Percentiles rank a stretch among this genome's conserved stretches.
These are phyloP conservation scores for Molanna angustata DNA, from an alignment of 2,888 invertebrate genomes.

Conservation along the genomic window DNA sequence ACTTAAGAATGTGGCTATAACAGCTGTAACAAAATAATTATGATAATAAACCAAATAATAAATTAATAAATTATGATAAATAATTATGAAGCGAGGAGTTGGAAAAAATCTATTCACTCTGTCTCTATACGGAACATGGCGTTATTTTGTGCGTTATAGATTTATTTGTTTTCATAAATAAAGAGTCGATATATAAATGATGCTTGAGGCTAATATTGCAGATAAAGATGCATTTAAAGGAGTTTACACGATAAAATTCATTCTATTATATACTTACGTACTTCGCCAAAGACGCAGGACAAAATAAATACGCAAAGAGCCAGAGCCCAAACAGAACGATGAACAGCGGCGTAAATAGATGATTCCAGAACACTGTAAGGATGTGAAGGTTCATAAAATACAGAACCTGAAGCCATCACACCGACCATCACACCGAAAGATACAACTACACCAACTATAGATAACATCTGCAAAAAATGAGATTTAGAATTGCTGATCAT, in stretches of 20 bases:
- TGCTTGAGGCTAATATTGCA: background rate
- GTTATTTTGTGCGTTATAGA: too few relatives aligned
- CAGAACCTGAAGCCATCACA: conserved; percentile 48
- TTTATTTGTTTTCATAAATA: background rate
- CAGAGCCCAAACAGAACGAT: conserved; percentile 55
- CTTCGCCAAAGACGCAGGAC: conserved; percentile 54
- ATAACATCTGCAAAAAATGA: conserved; percentile 47
- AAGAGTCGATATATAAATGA: background rate
- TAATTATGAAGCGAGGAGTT: too few relatives aligned
- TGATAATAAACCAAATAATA: too few relatives aligned
- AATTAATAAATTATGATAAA: too few relatives aligned
- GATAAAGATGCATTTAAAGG: background rate
- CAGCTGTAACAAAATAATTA: conserved; percentile 39
- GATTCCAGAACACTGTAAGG: conserved; percentile 52
- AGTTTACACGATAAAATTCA: background rate
- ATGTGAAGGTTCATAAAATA: conserved; percentile 51
- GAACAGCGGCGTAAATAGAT: conserved; percentile 56
- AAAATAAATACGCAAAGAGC: conserved; percentile 51
- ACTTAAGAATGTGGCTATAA: conserved; percentile 47
- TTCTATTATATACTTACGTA: conserved; percentile 44
- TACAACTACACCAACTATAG: conserved; percentile 43
- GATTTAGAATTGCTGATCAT: too few relatives aligned
- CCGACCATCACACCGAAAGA: conserved; percentile 49
- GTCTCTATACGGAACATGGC: too few relatives aligned
- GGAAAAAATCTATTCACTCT: too few relatives aligned